Percentiles rank a stretch among this genome's conserved stretches.
phyloP scores from a whole-genome alignment of 1,140 invertebrate genomes.

The Hyphantria cunea region DNA sequence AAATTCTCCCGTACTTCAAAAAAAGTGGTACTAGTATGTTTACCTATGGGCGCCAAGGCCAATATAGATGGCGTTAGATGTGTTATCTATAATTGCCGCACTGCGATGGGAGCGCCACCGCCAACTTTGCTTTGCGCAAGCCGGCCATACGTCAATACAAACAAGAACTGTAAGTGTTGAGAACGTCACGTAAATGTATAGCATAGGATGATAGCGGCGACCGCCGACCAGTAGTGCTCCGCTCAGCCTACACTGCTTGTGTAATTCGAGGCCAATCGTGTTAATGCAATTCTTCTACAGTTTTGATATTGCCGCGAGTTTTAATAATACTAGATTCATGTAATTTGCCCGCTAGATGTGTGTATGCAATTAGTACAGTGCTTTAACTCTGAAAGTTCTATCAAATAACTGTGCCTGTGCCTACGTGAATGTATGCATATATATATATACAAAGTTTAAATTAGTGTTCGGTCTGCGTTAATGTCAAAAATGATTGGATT shows the following conservation, averaged over 20 bases:
- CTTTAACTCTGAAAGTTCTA: slow-evolving; percentile 37
- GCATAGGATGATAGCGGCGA: slow-evolving; percentile 59
- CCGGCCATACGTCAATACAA: slow-evolving; percentile 72
- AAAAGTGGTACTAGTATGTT: too few species aligned
- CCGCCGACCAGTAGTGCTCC: slow-evolving; percentile 64
- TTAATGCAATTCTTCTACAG: slow-evolving; percentile 53
- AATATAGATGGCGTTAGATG: slow-evolving; percentile 29
- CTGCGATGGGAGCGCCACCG: slow-evolving; percentile 10
- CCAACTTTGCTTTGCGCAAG: slow-evolving; percentile 51
- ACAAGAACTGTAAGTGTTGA: slow-evolving; percentile 66
- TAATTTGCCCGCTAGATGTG: slow-evolving; percentile 41
- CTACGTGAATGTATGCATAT: slow-evolving; percentile 25
- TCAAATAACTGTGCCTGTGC: slow-evolving; percentile 40
- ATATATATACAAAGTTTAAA: slow-evolving; percentile 24
- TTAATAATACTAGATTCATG: slow-evolving; percentile 55
- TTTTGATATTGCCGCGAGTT: slow-evolving; percentile 55
- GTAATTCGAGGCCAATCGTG: slow-evolving; percentile 62
- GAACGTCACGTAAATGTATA: slow-evolving; percentile 64
- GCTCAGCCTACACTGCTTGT: slow-evolving; percentile 66
- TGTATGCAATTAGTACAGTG: slow-evolving; percentile 45
- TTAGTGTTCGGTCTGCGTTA: slow-evolving; percentile 33
- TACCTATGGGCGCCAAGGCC: too few species aligned
- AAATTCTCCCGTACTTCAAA: background rate
- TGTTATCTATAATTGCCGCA: slow-evolving; percentile 13
- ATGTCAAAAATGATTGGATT: slow-evolving; percentile 40